phyloP scores from a whole-genome alignment of 2,797 vertebrate genomes.

The Trachops cirrhosus region DNA sequence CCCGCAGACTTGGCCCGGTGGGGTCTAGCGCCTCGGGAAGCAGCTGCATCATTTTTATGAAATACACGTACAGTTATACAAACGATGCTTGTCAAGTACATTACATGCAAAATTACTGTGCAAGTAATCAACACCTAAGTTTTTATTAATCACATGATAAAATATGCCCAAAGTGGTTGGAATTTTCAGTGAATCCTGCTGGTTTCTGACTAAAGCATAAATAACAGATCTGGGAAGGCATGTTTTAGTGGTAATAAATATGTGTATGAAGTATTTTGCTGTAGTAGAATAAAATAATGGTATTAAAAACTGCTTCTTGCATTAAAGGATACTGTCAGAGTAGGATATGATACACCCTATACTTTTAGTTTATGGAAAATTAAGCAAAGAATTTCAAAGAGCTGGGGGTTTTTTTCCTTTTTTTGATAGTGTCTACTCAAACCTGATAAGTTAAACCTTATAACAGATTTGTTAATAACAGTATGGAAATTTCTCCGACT shows the following conservation, averaged over 20 bases:
- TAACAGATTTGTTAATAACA: not conserved
- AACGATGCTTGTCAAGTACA: not conserved
- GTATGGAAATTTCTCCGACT: not conserved
- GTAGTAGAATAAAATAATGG: not conserved
- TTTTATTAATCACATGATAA: constrained; percentile 2
- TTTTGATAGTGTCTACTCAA: not conserved
- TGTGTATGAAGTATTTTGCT: not conserved
- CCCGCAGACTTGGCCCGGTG: not conserved
- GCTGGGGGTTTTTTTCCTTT: not conserved
- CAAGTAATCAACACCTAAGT: not conserved
- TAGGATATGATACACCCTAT: not conserved
- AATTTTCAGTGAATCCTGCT: not conserved
- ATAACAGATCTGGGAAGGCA: not conserved
- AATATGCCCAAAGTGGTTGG: not conserved
- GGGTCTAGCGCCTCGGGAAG: not conserved
- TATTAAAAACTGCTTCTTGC: not conserved
- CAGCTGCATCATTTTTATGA: not conserved
- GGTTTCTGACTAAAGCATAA: not conserved
- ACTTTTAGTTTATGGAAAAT: constrained; percentile 18
- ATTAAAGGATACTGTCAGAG: not conserved
- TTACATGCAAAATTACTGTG: not conserved
- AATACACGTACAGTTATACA: not conserved
- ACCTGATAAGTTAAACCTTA: not conserved
- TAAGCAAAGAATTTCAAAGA: constrained; percentile 4
- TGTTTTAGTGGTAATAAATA: constrained; percentile 5